phyloP scores from a whole-genome alignment of 2,113 vertebrate genomes.

The Scolopax mira region DNA sequence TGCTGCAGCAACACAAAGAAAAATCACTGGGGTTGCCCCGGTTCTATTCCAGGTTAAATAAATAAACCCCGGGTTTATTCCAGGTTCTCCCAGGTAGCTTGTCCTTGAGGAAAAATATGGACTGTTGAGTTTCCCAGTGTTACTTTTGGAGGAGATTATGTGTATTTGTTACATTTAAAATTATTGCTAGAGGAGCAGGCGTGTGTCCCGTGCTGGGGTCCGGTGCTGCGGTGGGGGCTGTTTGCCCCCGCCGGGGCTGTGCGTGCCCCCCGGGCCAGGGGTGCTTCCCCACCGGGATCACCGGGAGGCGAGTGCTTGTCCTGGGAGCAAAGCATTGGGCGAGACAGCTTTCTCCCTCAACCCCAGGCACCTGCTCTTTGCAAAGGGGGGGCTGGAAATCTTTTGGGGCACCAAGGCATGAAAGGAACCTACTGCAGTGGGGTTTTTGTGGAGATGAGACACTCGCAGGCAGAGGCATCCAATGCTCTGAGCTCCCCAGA shows the following conservation, averaged over 20 bases:
- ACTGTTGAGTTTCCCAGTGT: neutral
- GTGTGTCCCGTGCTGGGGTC: neutral
- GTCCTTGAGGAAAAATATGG: neutral
- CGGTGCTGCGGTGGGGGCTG: neutral
- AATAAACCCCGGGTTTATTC: no score
- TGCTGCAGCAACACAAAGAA: neutral
- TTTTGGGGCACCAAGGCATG: neutral
- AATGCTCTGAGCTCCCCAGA: neutral
- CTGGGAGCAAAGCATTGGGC: neutral
- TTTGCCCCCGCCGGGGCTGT: neutral
- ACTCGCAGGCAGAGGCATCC: neutral
- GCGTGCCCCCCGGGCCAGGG: neutral
- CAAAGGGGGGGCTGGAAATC: neutral
- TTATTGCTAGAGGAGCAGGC: neutral
- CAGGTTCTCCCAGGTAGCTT: neutral
- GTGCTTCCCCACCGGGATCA: neutral
- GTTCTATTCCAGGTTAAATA: no score
- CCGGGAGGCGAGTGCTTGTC: fast-evolving
- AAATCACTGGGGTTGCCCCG: neutral
- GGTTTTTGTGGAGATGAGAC: neutral
- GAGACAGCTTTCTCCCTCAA: neutral
- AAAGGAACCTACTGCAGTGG: neutral
- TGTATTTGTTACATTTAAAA: neutral
- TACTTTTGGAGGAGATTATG: neutral
- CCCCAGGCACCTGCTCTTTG: neutral